Conservation (phyloP, 2,797 vertebrate species). For the Hirundo rustica region DNA sequence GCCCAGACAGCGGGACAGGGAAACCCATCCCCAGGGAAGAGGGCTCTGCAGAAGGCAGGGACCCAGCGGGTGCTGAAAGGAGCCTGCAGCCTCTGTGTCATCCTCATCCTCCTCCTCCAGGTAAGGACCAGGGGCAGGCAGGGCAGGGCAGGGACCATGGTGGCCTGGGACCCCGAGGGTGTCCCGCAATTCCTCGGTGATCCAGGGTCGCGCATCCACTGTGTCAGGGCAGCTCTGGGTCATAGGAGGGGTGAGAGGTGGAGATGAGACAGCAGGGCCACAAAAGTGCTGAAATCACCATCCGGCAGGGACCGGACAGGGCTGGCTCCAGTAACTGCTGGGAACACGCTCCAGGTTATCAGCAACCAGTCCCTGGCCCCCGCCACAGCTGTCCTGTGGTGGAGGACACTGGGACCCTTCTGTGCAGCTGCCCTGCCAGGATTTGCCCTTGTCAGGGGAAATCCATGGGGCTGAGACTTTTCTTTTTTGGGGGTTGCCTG, state of each 20-base stretch:
- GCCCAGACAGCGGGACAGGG: neutral
- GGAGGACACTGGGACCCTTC: neutral
- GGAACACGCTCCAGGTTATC: neutral
- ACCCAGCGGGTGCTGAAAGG: neutral
- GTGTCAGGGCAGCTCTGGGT: neutral
- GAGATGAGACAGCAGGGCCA: neutral
- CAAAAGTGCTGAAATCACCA: conserved; percentile 20
- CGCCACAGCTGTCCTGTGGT: rapidly evolving
- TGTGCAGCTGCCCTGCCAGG: neutral
- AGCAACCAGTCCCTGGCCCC: neutral
- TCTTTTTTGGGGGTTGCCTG: neutral
- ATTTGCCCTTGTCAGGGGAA: neutral
- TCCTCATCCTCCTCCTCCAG: conserved; percentile 31
- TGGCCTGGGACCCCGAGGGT: neutral
- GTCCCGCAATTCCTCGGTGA: neutral
- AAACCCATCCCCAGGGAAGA: neutral
- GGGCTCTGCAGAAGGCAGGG: neutral
- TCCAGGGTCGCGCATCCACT: rapidly evolving
- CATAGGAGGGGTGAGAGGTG: neutral
- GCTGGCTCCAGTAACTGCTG: conserved; percentile 7
- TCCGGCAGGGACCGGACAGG: neutral
- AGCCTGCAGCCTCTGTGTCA: conserved; percentile 35
- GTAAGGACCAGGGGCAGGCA: neutral
- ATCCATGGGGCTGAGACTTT: neutral
- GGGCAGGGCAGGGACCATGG: rapidly evolving